These are phyloP conservation scores for Apostichopus parvimensis DNA, from an alignment of 35 echinoderm and acorn worm genomes.

Conservation along the genomic window DNA sequence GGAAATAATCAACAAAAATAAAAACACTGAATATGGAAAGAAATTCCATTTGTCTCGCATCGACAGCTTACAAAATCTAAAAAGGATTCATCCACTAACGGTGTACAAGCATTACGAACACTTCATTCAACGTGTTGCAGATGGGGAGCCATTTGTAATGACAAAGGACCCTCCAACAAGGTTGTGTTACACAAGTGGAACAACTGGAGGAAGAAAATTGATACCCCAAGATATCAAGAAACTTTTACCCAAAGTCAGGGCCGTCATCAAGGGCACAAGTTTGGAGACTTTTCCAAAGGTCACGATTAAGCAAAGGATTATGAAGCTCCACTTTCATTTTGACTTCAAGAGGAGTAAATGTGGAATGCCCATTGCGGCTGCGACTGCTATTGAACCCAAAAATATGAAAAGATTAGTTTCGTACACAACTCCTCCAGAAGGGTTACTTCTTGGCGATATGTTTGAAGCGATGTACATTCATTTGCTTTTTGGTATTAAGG, in stretches of 20 bases:
- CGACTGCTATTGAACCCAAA: constrained; percentile 18
- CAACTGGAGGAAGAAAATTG: constrained; percentile 39
- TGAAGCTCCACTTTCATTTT: background rate
- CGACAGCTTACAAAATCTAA: background rate
- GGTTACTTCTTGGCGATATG: constrained; percentile 24
- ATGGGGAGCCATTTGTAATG: constrained; percentile 41
- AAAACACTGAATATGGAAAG: constrained; percentile 36
- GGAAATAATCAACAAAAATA: background rate
- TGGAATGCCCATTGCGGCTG: constrained; percentile 28
- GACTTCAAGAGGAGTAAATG: background rate
- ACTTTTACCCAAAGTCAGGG: background rate
- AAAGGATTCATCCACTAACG: constrained; percentile 40
- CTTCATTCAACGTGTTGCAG: constrained; percentile 43
- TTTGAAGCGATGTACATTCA: constrained; percentile 44
- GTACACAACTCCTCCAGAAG: constrained; percentile 13
- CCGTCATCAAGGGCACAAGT: background rate
- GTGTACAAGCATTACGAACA: constrained; percentile 36
- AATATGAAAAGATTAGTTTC: background rate
- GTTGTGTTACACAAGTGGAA: constrained; percentile 7
- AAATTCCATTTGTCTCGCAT: constrained; percentile 26
- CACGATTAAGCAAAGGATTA: constrained; percentile 5
- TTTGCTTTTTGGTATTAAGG: constrained; percentile 29
- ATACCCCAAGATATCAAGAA: constrained; percentile 25
- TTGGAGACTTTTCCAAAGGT: background rate
- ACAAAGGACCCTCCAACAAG: background rate